These are phyloP conservation scores for Bos indicus DNA, from an alignment of 2,113 vertebrate genomes.

Conservation along the genomic window DNA sequence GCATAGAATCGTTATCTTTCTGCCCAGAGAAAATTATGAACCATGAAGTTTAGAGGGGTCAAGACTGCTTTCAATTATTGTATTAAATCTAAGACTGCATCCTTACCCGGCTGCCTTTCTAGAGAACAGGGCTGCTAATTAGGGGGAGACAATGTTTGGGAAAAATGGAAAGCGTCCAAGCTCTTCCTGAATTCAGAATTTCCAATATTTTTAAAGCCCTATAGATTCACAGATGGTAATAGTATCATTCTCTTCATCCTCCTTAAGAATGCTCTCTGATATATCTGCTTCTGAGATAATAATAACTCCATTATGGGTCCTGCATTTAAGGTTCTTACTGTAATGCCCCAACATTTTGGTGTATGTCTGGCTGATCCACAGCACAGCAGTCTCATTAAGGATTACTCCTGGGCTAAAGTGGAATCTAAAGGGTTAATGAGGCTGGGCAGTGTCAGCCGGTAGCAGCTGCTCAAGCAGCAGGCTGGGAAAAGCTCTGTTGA, in stretches of 20 bases:
- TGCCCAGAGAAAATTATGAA: background rate
- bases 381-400: background rate
- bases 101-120: background rate
- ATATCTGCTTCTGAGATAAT: conserved; percentile 1
- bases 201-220: conserved; percentile 42
- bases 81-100: background rate
- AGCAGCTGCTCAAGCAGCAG: conserved; percentile 62
- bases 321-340: background rate
- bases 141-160: background rate
- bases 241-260: background rate
- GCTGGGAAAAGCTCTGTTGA: conserved; percentile 49
- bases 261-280: background rate
- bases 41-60: background rate
- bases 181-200: conserved; percentile 14
- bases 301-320: background rate
- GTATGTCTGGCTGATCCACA: background rate
- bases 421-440: conserved; percentile 52
- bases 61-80: background rate
- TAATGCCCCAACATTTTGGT: background rate
- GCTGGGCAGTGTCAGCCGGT: conserved; percentile 23
- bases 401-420: background rate
- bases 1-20: background rate
- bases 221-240: conserved; percentile 8
- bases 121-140: background rate
- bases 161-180: conserved; percentile 30